Conservation (phyloP, 2,888 invertebrate species). For the Scaptomyza reducta region DNA sequence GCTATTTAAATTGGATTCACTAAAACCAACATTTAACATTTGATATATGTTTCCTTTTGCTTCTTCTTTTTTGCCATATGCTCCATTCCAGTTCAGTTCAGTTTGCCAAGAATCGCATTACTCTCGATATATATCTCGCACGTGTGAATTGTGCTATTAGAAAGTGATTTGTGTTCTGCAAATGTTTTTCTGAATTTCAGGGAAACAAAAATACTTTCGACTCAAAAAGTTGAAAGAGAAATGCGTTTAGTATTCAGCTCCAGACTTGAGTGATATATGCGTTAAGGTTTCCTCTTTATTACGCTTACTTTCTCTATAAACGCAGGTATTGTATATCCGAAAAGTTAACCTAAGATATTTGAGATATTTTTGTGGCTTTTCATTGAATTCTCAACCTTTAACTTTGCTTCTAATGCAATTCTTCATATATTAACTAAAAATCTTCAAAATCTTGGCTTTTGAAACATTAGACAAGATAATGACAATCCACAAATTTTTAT, state of each 20-base stretch:
- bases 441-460: too few relatives aligned
- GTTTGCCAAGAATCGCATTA: slow-evolving; percentile 25
- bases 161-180: slow-evolving; percentile 39
- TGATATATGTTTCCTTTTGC: slow-evolving; percentile 49
- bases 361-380: too few relatives aligned
- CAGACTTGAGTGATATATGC: neutral
- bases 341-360: too few relatives aligned
- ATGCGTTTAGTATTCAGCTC: slow-evolving; percentile 2
- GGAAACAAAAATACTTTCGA: neutral
- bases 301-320: slow-evolving; percentile 3
- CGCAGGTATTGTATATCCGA: neutral
- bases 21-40: slow-evolving; percentile 46
- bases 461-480: too few relatives aligned
- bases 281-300: neutral
- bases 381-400: too few relatives aligned
- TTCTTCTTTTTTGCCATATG: neutral
- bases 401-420: too few relatives aligned
- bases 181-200: neutral
- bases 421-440: too few relatives aligned
- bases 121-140: slow-evolving; percentile 11
- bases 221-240: slow-evolving; percentile 7
- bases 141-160: slow-evolving; percentile 33
- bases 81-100: neutral
- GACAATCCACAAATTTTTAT: too few relatives aligned
- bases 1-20: slow-evolving; percentile 47